phyloP scores from a whole-genome alignment of 2,888 invertebrate species.

The Neria commutata region DNA sequence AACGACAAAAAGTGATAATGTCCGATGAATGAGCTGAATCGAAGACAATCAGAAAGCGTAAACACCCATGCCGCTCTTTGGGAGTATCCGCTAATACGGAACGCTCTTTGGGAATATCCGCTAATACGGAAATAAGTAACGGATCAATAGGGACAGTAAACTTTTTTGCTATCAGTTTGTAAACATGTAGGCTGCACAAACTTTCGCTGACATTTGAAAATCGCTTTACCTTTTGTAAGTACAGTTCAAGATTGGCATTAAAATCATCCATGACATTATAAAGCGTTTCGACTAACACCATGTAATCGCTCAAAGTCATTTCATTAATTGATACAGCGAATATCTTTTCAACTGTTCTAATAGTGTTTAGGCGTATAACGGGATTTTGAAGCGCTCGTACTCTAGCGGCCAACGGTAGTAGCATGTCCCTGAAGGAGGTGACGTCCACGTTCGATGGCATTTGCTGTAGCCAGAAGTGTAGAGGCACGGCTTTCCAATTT shows the following conservation, averaged over 20 bases:
- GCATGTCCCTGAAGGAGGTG: slow-evolving; percentile 24
- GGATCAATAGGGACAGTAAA: too few relatives aligned
- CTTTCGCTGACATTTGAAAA: slow-evolving; percentile 26
- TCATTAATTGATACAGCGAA: slow-evolving; percentile 33
- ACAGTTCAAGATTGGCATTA: slow-evolving; percentile 1
- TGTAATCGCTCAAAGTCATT: slow-evolving; percentile 42
- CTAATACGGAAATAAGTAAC: too few relatives aligned
- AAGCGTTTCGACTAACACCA: slow-evolving; percentile 44
- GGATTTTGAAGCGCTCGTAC: slow-evolving; percentile 45
- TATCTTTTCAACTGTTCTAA: slow-evolving; percentile 31
- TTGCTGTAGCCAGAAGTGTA: slow-evolving; percentile 45
- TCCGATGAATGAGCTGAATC: not conserved
- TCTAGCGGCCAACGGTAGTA: slow-evolving; percentile 38
- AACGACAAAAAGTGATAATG: slow-evolving; percentile 27
- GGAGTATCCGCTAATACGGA: slow-evolving; percentile 13
- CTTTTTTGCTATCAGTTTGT: too few relatives aligned
- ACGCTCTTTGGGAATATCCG: slow-evolving; percentile 22
- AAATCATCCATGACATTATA: slow-evolving; percentile 44
- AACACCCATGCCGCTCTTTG: slow-evolving; percentile 38
- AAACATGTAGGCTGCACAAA: too few relatives aligned
- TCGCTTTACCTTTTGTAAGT: not conserved
- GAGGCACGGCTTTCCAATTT: slow-evolving; percentile 52
- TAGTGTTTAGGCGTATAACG: slow-evolving; percentile 33
- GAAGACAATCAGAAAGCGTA: slow-evolving; percentile 37
- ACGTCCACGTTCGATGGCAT: slow-evolving; percentile 15